phyloP scores from a whole-genome alignment of 2,113 vertebrate genomes.

The Clinocottus analis region DNA sequence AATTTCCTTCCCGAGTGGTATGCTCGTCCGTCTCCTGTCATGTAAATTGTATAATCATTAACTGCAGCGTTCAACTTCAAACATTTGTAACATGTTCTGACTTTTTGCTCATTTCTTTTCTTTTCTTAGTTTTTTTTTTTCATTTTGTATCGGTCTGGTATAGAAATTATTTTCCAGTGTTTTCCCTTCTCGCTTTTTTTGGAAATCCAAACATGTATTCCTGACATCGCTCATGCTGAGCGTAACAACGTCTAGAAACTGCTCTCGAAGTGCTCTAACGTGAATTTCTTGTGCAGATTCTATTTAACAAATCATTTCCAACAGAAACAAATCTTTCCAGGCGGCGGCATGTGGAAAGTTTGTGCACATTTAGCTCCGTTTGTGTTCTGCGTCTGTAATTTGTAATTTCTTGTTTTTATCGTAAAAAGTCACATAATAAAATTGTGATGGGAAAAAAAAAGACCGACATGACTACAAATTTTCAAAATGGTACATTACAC shows the following conservation, averaged over 20 bases:
- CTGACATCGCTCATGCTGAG: conserved; percentile 53
- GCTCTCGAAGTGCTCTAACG: conserved; percentile 8
- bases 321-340: not conserved
- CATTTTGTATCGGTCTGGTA: conserved; percentile 85
- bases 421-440: conserved; percentile 99
- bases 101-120: conserved; percentile 71
- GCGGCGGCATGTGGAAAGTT: conserved; percentile 22
- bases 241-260: conserved; percentile 45
- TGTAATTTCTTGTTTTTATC: conserved; percentile 87
- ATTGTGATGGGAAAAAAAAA: conserved; percentile 85
- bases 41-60: conserved; percentile 87
- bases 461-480: not conserved
- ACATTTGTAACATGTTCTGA: conserved; percentile 86
- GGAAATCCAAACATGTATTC: conserved; percentile 19
- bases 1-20: conserved; percentile 83
- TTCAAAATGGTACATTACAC: not conserved
- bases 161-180: conserved; percentile 23
- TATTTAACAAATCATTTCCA: not conserved
- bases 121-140: conserved; percentile 70
- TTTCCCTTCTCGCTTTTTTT: conserved; percentile 22
- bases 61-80: conserved; percentile 84
- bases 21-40: conserved; percentile 86
- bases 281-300: conserved; percentile 27
- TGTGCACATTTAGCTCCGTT: conserved; percentile 87
- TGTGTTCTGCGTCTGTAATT: conserved; percentile 89